Conservation (phyloP, 1,140 invertebrate species). For the Temnothorax curvispinosus region DNA sequence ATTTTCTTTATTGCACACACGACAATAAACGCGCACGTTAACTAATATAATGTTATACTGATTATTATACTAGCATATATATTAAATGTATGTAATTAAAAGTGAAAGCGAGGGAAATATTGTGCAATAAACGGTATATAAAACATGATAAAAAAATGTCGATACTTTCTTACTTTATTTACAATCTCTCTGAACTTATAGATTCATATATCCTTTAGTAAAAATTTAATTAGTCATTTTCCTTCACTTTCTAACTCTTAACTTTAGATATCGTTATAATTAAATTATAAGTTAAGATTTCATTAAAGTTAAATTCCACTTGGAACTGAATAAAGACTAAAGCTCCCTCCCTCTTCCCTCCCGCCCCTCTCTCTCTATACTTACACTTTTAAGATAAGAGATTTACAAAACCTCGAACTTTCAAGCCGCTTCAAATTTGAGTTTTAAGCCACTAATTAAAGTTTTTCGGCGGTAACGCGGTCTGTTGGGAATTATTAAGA, state of each 20-base stretch:
- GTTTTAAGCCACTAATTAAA: not conserved
- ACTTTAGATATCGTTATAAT: slow-evolving; percentile 16
- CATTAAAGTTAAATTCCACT: not conserved
- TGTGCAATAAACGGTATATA: not conserved
- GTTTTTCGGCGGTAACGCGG: not conserved
- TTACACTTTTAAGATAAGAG: not conserved
- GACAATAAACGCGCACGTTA: not conserved
- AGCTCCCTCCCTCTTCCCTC: not conserved
- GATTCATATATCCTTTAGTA: slow-evolving; percentile 6
- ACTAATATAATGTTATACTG: not conserved
- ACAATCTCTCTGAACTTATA: not conserved
- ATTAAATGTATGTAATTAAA: slow-evolving; percentile 3
- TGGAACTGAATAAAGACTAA: not conserved
- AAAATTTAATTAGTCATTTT: slow-evolving; percentile 25
- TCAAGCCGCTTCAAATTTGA: not conserved
- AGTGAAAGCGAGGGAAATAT: not conserved
- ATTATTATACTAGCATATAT: not conserved
- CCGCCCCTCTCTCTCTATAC: not conserved
- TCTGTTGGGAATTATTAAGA: not conserved
- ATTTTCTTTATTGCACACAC: not conserved
- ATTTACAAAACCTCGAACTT: not conserved
- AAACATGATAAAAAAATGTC: not conserved
- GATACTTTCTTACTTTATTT: not conserved
- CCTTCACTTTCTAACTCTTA: slow-evolving; percentile 5
- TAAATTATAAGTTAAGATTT: slow-evolving; percentile 12